Evolutionary conservation across 35 echinoderm and acorn worm genomes (phyloP), one percentile per base, ranked within the genome.

Genomic region (Patiria miniata): DNA sequence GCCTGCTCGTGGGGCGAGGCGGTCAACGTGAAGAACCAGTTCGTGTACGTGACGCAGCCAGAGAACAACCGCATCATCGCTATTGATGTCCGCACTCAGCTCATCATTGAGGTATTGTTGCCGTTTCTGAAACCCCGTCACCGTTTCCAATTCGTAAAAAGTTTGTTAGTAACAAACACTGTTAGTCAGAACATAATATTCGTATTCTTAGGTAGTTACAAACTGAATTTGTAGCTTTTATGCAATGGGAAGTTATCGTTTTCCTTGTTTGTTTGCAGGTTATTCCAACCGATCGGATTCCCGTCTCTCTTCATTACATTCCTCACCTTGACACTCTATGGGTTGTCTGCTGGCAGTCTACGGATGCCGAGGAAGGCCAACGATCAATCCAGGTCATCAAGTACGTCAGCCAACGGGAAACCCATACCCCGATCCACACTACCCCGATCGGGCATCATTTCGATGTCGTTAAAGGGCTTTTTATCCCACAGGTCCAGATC

Each of bases 11-110:
- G 95, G 95, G 91, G 91, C 0, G 88, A 89, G 6, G 95, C 91
- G 18, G 69, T 97, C 23, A 90, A 87, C 19, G 95, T 97, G 0
- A 69, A 37, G 10, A 86, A 91, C 53, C 78, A 88, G 34, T 97
- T 90, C 40, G 83, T 97, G 53, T 97, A 97, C 54, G 95, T 68
- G 8, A 87, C 95, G n/a, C 95, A 97, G 55, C 95, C 95, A 7
- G 76, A 29, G 6, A 84, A 93, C 51, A 93, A 97, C 57, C 84
- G 95, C 23, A 87, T 97, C 1, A 76, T 97, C 16, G 88, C 93
- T 0, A 61, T 97, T 5, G 95, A 93, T 81, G 59, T 89, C 16
- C 53, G 88, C 0, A 55, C 78, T 0, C 85, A 93, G 53, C 83
- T 90, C 47, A 97, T 97, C 26, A 68, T 93, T 47, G 95, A 97